Base-by-base conservation (phyloP, 2,888 invertebrate species). In the Amphiduros pacificus region DNA sequence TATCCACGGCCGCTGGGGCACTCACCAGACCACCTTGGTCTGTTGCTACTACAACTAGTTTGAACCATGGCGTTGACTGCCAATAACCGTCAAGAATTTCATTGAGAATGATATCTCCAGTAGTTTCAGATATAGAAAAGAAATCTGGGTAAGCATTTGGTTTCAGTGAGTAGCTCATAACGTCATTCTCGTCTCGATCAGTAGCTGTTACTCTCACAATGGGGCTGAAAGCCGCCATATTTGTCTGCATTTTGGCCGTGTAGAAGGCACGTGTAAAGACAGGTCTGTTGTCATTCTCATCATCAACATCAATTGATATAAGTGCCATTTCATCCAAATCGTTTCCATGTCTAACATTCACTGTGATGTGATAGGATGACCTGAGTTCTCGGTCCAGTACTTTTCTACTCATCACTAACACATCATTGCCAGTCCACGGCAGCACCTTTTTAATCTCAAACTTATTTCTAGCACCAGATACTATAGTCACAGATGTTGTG, bases 281-380 rank as follows among this genome's bases (percentile, higher is more conserved):
- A 28, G 55, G 55, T n/a, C 20, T n/a, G 55, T 55, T 55, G 27
- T 55, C 55, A 24, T 55, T 55, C 6, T 27, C 55, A 26, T 55
- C 55, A 26, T 55, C 55, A n/a, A 55, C 55, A 20, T 27, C 3
- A 31, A 55, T 36, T 4, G 55, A 26, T 4, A 55, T 3, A 1
- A 55, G 40, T 1, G 55, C 55, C 26, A 32, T 41, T 20, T 14
- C 28, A 28, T 55, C 55, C 26, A 28, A 28, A 27, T 26, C 11
- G 40, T 41, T 31, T n/a, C 40, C 55, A 26, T 41, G 55, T 22
- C 36, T n/a, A n/a, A 36, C 14, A n/a, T n/a, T n/a, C n/a, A n/a
- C n/a, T n/a, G n/a, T n/a, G 2, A 55, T 5, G 40, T 41, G 40
- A 36, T 32, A 24, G 55, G 36, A 28, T 14, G 36, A 20, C 3